These are phyloP conservation scores for Halictus ligatus DNA, from an alignment of 2,888 invertebrate species.

Conservation along the genomic window DNA sequence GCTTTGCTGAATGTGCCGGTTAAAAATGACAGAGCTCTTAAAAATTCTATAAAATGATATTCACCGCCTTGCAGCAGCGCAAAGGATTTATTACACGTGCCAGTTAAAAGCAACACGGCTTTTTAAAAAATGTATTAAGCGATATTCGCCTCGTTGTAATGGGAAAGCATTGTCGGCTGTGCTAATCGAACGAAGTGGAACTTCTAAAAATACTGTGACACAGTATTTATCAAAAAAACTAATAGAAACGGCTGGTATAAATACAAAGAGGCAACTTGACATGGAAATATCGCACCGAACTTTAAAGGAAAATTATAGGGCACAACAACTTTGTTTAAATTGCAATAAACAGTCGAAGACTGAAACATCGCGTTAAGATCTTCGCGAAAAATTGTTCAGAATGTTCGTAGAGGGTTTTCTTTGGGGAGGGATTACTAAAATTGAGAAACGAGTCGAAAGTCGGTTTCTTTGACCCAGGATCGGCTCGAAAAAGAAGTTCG, in stretches of 20 bases:
- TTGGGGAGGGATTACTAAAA: too few species aligned
- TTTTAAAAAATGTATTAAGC: background rate
- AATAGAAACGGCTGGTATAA: background rate
- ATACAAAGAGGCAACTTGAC: too few species aligned
- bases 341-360: too few species aligned
- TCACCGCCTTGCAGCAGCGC: background rate
- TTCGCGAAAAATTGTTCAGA: background rate
- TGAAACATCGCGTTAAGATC: too few species aligned
- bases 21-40: background rate
- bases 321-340: background rate
- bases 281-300: too few species aligned
- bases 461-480: conserved; percentile 50
- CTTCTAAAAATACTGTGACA: background rate
- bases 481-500: conserved; percentile 37
- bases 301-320: too few species aligned
- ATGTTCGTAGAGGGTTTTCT: background rate
- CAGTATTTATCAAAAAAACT: background rate
- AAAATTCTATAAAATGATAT: background rate
- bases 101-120: background rate
- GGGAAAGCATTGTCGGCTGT: background rate
- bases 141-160: background rate
- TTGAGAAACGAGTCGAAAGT: background rate
- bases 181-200: background rate
- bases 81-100: background rate
- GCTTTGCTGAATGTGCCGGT: background rate